Conservation (phyloP, 2,113 vertebrate species). For the Xenopus tropicalis region DNA sequence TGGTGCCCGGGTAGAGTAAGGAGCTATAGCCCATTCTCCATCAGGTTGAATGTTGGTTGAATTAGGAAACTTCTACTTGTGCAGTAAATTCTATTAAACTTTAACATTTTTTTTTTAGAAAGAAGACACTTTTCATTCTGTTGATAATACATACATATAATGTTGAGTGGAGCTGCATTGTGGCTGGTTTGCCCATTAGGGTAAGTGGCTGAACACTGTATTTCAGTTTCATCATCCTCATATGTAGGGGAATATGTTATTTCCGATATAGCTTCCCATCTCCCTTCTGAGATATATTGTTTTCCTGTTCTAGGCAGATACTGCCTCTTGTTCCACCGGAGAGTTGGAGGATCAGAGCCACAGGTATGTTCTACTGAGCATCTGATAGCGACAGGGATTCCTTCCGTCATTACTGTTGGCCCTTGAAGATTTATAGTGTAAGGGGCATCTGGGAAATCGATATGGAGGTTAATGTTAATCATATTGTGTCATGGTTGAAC, state of each 20-base stretch:
- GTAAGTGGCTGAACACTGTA: constrained; percentile 4
- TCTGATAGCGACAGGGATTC: neutral
- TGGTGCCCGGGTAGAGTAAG: too few relatives aligned
- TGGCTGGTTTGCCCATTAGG: neutral
- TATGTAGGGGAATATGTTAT: neutral
- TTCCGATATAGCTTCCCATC: neutral
- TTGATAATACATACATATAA: constrained; percentile 8
- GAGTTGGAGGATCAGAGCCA: neutral
- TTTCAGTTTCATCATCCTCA: neutral
- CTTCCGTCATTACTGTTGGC: neutral
- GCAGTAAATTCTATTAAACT: too few relatives aligned
- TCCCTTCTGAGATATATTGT: neutral
- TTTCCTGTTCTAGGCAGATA: neutral
- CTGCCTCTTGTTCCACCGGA: neutral
- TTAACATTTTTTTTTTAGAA: too few relatives aligned
- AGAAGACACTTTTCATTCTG: too few relatives aligned
- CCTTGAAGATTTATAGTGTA: neutral
- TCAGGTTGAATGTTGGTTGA: neutral
- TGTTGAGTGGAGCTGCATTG: neutral
- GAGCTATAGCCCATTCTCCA: too few relatives aligned
- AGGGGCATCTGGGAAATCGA: neutral
- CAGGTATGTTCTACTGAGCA: constrained; percentile 1
- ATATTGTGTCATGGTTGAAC: too few relatives aligned
- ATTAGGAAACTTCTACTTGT: neutral
- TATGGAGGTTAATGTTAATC: too few relatives aligned